Evolutionary conservation across 2,113 vertebrate genomes (phyloP).

Genomic region (Myocastor coypus): DNA sequence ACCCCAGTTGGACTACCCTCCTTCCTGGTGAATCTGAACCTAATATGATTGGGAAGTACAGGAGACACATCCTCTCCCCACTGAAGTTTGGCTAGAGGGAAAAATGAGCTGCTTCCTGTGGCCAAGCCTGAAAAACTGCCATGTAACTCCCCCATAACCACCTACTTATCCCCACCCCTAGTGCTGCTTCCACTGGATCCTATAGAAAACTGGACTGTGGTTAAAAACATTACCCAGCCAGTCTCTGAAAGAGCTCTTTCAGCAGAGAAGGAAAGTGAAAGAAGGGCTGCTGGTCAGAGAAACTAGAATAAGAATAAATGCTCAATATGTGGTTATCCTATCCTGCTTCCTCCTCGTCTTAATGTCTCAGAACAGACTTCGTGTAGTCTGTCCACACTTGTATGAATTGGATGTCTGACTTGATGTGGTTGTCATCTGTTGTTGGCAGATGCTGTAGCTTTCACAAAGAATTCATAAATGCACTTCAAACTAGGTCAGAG

Average conservation of each 20-base stretch:
- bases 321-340: not conserved
- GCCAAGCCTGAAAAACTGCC: not conserved
- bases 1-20: not conserved
- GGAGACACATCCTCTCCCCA: not conserved
- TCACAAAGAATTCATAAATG: not conserved
- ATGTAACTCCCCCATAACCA: not conserved
- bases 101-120: not conserved
- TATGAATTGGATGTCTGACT: not conserved
- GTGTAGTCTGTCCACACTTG: not conserved
- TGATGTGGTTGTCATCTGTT: not conserved
- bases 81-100: not conserved
- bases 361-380: not conserved
- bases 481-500: not conserved
- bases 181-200: conserved; percentile 22
- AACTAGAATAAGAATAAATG: not conserved
- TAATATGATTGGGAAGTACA: not conserved
- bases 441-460: not conserved
- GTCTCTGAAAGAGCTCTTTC: conserved; percentile 41
- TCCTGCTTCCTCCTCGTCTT: not conserved
- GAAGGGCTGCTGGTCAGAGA: conserved; percentile 17
- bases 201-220: not conserved
- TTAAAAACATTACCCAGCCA: not conserved
- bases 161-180: not conserved
- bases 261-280: conserved; percentile 36
- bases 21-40: conserved; percentile 31